Base-by-base conservation (phyloP, 2,888 invertebrate species). In the Dolichopus griseipennis region DNA sequence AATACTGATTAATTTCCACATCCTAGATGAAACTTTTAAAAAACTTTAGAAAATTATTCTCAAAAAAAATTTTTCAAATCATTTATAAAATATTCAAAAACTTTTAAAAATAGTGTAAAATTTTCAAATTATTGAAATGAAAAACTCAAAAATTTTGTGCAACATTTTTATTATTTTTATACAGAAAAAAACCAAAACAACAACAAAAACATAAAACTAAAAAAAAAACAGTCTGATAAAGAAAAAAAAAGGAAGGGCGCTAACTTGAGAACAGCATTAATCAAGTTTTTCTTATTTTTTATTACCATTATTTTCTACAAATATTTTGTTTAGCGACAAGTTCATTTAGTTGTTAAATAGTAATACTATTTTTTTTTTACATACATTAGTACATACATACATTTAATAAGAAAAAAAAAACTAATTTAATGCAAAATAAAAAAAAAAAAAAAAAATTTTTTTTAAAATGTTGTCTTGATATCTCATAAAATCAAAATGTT, bases 321-420 rank as follows among this genome's bases (percentile, higher is more conserved):
- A 52, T 18, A 52, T 52, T 52, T 18, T 15, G 18, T 52, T 52
- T 52, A 52, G 52, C n/a, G 52, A 52, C 52, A 52, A 52, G 52
- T 52, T 52, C 52, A 52, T 52, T 52, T 52, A 52, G 52, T 52
- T 52, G 52, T 52, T 52, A 52, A 52, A 52, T 52, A 52, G 52
- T 15, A 18, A 52, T 1, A 52, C n/a, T 52, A 18, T 52, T 18
- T 52, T 12, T 52, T 12, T 52, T n/a, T 52, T 52, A 18, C 18
- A 3, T 52, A 52, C 15, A 52, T 52, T 4, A 12, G 6, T 52
- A 18, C 15, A 15, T 3, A 52, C 6, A 18, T 52, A 52, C 15
- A 52, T 37, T 1, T 37, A 5, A 37, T 37, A 37, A n/a, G 37
- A 7, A 5, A 10, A 5, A 12, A 52, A 52, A 52, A 52, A 6